Conservation (phyloP, 1,140 invertebrate genomes). For the Diorhabda sublineata region DNA sequence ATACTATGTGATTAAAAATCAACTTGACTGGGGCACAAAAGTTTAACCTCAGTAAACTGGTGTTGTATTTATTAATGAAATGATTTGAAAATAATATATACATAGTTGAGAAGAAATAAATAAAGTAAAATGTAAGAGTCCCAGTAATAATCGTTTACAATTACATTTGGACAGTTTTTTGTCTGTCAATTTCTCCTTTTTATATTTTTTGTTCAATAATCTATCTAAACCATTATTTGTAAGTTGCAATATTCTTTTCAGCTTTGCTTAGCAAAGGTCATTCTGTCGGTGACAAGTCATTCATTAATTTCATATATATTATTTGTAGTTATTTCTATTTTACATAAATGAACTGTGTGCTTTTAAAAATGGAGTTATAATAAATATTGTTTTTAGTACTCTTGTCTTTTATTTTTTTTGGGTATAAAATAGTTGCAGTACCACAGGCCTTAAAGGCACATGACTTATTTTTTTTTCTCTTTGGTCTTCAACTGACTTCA, state of each 20-base stretch:
- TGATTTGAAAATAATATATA: constrained; percentile 4
- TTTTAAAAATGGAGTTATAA: constrained; percentile 39
- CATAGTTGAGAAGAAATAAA: constrained; percentile 4
- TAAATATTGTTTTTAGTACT: constrained; percentile 39
- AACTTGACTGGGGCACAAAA: constrained; percentile 33
- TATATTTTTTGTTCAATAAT: constrained; percentile 23
- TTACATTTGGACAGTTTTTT: constrained; percentile 14
- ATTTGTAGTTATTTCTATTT: constrained; percentile 37
- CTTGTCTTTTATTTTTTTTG: neutral
- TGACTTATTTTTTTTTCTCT: too few species aligned
- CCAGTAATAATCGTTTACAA: constrained; percentile 6
- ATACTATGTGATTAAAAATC: constrained; percentile 32
- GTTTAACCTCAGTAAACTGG: constrained; percentile 21
- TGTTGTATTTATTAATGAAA: constrained; percentile 22
- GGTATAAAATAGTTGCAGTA: too few species aligned
- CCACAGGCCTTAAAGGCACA: too few species aligned
- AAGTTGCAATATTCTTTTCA: constrained; percentile 21
- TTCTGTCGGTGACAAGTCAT: constrained; percentile 30
- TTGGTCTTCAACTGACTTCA: too few species aligned
- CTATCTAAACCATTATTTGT: constrained; percentile 17
- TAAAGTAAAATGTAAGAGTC: constrained; percentile 4
- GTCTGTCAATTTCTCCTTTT: constrained; percentile 8
- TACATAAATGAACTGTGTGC: constrained; percentile 36
- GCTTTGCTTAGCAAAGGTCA: constrained; percentile 36
- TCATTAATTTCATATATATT: constrained; percentile 27